Base-by-base conservation (phyloP, 64 coral and sea anemone species). In the Porites australiensis region DNA sequence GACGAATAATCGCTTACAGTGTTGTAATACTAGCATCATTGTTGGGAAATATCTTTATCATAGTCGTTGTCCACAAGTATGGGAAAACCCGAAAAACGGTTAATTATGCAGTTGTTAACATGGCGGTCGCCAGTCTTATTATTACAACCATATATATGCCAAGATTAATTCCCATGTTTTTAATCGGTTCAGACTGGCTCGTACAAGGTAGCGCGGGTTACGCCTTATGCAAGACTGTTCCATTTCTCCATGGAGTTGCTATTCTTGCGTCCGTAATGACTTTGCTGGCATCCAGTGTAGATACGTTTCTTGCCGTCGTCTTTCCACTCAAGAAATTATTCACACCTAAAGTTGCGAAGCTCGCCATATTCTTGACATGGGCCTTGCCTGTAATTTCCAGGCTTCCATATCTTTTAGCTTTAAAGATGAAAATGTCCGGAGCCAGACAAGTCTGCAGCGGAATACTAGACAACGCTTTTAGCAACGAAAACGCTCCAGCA, bases 61-160 rank as follows among this genome's bases (percentile, higher is more conserved):
- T 93, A 16, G 73, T 83, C 19, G 91, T 93, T 13, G 82, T 93
- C 57, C 65, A 8, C 13, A 93, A 70, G 82, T 87, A 87, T 60
- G n/a, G 21, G 0, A n/a, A 60, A 43, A 93, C 87, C 74, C 70
- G 27, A 13, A 93, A 73, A 13, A 72, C 91, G 2, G 91, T 93
- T 22, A 93, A 87, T 85, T 93, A 78, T 53, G 87, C 87, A 52
- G 15, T 93, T 2, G 50, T 93, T 8, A 93, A 93, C 60, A 93
- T 93, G 91, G 52, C 44, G 15, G 49, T 51, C 0, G 70, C 82
- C 19, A 83, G 87, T 79, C 52, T 93, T 61, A 45, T 93, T 8
- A 93, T 93, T 5, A 87, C 91, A 6, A 74, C 87, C 2, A 79
- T 93, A 52, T 93, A 87, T 83, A 93, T 93, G 91, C 91, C 91